phyloP scores from a whole-genome alignment of 2,113 vertebrate genomes.

The Mungos mungo region DNA sequence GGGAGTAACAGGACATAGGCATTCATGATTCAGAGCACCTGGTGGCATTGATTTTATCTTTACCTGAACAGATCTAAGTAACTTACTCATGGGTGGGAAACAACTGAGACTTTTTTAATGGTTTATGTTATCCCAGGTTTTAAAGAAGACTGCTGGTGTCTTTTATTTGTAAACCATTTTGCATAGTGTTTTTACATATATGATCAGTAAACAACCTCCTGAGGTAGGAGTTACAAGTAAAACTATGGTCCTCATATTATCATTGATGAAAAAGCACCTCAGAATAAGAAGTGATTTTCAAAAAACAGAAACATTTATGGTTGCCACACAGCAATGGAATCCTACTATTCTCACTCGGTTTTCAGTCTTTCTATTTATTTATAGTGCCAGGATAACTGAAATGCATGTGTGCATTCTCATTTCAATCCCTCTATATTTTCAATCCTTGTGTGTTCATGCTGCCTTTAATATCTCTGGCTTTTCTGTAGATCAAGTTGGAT shows the following conservation, averaged over 20 bases:
- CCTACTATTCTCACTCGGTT: background rate
- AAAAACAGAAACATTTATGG: background rate
- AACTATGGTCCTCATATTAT: background rate
- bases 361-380: background rate
- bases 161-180: background rate
- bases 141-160: background rate
- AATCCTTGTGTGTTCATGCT: background rate
- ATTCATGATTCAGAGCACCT: background rate
- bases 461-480: background rate
- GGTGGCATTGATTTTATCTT: background rate
- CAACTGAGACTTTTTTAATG: background rate
- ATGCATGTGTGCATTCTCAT: background rate
- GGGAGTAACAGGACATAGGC: background rate
- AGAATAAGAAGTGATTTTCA: background rate
- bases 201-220: background rate
- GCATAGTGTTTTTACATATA: background rate
- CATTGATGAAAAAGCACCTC: background rate
- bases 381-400: background rate
- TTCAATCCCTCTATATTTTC: background rate
- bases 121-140: background rate
- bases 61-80: background rate
- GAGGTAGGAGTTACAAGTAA: background rate
- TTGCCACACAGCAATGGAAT: background rate
- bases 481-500: background rate
- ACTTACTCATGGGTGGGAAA: background rate